These are phyloP conservation scores for Idris sp. DNA, from an alignment of 1,140 invertebrate genomes.

Conservation along the genomic window DNA sequence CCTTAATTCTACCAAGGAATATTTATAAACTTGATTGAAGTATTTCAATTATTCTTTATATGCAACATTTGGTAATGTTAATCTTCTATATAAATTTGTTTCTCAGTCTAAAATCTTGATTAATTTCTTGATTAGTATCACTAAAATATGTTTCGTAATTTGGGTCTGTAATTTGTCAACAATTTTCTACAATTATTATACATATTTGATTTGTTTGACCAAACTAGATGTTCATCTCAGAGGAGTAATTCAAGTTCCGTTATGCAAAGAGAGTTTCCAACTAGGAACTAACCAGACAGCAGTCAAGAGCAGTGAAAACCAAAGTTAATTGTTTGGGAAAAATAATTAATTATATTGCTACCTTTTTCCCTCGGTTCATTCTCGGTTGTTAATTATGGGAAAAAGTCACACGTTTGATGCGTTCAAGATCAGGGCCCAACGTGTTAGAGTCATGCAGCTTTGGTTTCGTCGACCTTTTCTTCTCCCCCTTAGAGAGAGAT, in stretches of 20 bases:
- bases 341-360: constrained; percentile 74
- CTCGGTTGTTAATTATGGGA: constrained; percentile 73
- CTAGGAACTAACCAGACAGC: constrained; percentile 62
- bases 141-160: too few relatives aligned
- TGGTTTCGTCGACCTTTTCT: constrained; percentile 54
- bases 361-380: constrained; percentile 62
- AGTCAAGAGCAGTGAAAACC: constrained; percentile 74
- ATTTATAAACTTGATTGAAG: too few relatives aligned
- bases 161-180: too few relatives aligned
- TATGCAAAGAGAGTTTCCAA: constrained; percentile 61
- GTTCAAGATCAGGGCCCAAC: constrained; percentile 73
- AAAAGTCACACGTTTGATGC: constrained; percentile 71
- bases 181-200: too few relatives aligned
- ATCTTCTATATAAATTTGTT: too few relatives aligned
- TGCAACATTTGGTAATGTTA: too few relatives aligned
- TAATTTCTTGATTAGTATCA: too few relatives aligned
- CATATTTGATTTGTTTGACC: constrained; percentile 19
- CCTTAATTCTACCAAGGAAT: too few relatives aligned
- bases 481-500: constrained; percentile 13
- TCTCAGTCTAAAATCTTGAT: too few relatives aligned
- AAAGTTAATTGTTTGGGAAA: constrained; percentile 72
- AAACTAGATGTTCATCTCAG: constrained; percentile 5
- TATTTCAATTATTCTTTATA: too few relatives aligned
- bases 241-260: constrained; percentile 53
- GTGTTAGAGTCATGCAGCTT: constrained; percentile 57